A percentile compares a stretch with the other conserved stretches of the same genome.
Conservation (phyloP, 2,113 vertebrate genomes). For the Machaerirhynchus nigripectus region DNA sequence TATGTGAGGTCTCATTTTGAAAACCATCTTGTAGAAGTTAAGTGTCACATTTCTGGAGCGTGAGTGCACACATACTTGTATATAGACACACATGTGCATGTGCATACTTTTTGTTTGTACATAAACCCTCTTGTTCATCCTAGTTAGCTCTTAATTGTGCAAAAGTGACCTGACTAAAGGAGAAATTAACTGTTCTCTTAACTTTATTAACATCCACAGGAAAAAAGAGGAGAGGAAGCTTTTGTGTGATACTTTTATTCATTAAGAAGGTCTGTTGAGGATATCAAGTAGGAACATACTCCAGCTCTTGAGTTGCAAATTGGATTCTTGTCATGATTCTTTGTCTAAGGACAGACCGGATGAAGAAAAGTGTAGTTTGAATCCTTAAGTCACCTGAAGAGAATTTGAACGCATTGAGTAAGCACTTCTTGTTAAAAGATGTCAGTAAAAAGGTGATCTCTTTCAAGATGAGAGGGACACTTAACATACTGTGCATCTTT, state of each 20-base stretch:
- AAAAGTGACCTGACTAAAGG: background rate
- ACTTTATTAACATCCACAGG: background rate
- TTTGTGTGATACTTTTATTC: background rate
- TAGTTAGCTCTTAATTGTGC: background rate
- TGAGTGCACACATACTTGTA: background rate
- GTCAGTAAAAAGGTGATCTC: background rate
- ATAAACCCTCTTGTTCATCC: background rate
- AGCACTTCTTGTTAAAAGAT: background rate
- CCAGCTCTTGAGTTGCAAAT: background rate
- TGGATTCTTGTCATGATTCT: background rate
- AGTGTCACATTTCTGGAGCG: background rate
- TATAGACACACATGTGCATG: rapidly evolving
- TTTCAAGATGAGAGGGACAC: background rate
- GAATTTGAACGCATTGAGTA: background rate
- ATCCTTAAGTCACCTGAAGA: background rate
- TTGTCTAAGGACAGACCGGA: background rate
- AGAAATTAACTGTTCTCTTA: background rate
- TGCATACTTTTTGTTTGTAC: background rate
- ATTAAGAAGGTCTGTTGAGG: background rate
- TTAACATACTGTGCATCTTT: background rate
- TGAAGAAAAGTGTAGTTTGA: background rate
- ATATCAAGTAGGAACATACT: background rate
- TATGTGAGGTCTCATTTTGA: background rate
- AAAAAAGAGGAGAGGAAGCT: background rate
- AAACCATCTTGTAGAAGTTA: background rate